Evolutionary conservation across 2,113 vertebrate species (phyloP).

Genomic region (Nycticryphes semicollaris): DNA sequence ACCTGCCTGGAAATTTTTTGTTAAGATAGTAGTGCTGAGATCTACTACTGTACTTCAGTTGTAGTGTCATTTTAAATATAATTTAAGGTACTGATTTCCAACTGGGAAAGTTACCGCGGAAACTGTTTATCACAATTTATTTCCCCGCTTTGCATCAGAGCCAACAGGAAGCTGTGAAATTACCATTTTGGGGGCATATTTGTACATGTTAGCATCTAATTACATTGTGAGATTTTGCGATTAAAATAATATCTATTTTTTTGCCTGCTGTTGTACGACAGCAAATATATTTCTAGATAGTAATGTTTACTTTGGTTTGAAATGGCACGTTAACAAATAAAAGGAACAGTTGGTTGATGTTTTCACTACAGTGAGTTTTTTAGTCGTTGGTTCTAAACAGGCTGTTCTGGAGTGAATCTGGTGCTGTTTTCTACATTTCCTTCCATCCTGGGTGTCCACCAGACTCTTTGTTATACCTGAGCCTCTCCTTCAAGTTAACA

Average conservation of each 20-base stretch:
- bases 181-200: not conserved
- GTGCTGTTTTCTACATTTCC: not conserved
- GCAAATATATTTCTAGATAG: not conserved
- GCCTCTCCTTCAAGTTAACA: not conserved
- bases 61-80: not conserved
- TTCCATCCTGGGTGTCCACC: not conserved
- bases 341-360: not conserved
- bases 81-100: not conserved
- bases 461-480: not conserved
- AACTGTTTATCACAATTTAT: not conserved
- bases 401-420: not conserved
- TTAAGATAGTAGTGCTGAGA: not conserved
- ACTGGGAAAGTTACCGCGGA: not conserved
- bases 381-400: not conserved
- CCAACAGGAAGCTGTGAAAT: not conserved
- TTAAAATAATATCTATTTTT: slow-evolving; percentile 6
- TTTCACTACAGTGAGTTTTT: not conserved
- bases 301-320: slow-evolving; percentile 4
- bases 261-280: not conserved
- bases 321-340: slow-evolving; percentile 4
- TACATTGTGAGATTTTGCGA: not conserved
- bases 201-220: not conserved
- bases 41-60: not conserved
- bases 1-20: not conserved
- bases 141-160: not conserved